Evolutionary conservation across 2,797 vertebrate species (phyloP).

Genomic region (Simalia tracyae): DNA sequence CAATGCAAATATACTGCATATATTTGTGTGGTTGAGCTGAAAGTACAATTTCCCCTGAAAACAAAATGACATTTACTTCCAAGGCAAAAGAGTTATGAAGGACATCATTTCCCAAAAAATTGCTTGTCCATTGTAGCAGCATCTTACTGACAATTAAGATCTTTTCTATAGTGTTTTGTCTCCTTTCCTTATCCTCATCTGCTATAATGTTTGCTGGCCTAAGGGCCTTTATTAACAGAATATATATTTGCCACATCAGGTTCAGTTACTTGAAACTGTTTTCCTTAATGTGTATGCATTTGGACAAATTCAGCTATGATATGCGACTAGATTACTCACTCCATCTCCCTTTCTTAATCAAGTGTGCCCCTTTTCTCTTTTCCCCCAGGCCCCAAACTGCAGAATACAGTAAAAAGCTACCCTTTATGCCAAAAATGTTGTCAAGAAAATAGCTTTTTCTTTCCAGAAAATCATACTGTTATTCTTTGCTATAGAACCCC

Average conservation of each 20-base stretch:
- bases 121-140: neutral
- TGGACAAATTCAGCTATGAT: conserved; percentile 43
- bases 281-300: neutral
- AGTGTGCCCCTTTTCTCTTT: neutral
- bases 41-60: neutral
- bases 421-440: conserved; percentile 25
- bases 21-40: neutral
- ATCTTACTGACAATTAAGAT: neutral
- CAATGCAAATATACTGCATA: neutral
- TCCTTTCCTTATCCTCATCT: neutral
- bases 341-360: conserved; percentile 29
- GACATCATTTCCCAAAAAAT: neutral
- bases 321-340: neutral
- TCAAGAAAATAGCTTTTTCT: conserved; percentile 39
- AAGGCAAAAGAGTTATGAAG: neutral
- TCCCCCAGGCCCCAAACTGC: conserved; percentile 5
- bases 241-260: conserved; percentile 28
- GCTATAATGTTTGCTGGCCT: neutral
- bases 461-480: conserved; percentile 46
- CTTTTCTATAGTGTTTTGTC: neutral
- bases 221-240: neutral
- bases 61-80: neutral
- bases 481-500: conserved; percentile 15
- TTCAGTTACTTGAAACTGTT: conserved; percentile 36
- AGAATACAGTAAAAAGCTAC: conserved; percentile 25